Conservation (phyloP, 2,797 vertebrate genomes). For the Cynodonichthys magdalenae region DNA sequence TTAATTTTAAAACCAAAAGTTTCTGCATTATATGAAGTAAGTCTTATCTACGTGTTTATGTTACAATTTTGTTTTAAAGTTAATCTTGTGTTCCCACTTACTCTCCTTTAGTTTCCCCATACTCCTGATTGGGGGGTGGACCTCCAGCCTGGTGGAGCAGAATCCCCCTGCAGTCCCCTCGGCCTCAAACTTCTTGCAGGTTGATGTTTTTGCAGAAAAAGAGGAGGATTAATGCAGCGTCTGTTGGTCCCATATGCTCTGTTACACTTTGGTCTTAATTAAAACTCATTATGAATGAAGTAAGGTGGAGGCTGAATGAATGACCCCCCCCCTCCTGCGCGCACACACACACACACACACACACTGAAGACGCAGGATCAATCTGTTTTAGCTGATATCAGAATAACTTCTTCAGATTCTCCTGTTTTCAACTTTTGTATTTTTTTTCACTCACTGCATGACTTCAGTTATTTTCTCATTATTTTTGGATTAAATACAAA, state of each 20-base stretch:
- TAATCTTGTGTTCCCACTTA: conserved; percentile 10
- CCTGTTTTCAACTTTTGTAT: too few species aligned
- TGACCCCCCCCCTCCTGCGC: neutral
- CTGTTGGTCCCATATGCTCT: conserved; percentile 82
- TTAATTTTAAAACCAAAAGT: neutral
- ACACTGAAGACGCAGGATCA: too few species aligned
- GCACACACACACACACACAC: too few species aligned
- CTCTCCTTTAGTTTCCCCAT: neutral
- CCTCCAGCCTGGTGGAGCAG: neutral
- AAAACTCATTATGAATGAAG: conserved; percentile 78
- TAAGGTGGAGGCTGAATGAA: conserved; percentile 56
- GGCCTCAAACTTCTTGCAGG: conserved; percentile 14
- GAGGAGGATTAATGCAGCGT: conserved; percentile 75
- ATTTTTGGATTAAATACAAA: too few species aligned
- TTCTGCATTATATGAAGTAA: too few species aligned
- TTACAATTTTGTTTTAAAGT: too few species aligned
- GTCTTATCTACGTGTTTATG: too few species aligned
- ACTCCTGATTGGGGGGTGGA: too few species aligned
- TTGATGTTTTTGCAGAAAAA: neutral
- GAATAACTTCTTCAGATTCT: too few species aligned
- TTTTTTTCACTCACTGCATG: too few species aligned
- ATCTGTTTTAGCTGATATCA: too few species aligned
- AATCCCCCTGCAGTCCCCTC: conserved; percentile 1
- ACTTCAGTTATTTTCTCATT: too few species aligned
- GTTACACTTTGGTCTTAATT: conserved; percentile 76